phyloP scores from a whole-genome alignment of 2,888 invertebrate genomes.

The Cabera pusaria region DNA sequence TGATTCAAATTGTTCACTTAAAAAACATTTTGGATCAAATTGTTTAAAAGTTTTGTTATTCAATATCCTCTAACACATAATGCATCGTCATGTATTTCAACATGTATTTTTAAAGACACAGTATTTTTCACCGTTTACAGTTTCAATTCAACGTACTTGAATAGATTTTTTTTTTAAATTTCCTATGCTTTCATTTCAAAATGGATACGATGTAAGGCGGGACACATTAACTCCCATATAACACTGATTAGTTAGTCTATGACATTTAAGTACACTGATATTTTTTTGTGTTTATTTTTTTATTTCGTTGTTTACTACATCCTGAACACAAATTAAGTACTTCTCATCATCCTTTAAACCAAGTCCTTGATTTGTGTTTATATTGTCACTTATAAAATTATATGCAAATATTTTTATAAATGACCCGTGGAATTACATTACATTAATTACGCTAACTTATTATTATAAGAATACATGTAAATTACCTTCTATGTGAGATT shows the following conservation, averaged over 20 bases:
- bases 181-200: constrained; percentile 42
- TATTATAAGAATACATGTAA: constrained; percentile 55
- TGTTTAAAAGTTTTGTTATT: too few relatives aligned
- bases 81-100: too few relatives aligned
- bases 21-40: too few relatives aligned
- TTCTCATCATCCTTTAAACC: constrained; percentile 4
- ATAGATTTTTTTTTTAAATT: constrained; percentile 12
- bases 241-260: constrained; percentile 73
- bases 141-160: too few relatives aligned
- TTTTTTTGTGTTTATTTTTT: constrained; percentile 73
- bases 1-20: constrained; percentile 23
- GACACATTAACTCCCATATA: constrained; percentile 45
- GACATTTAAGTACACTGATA: constrained; percentile 68
- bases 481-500: constrained; percentile 64
- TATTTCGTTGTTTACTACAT: constrained; percentile 78
- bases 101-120: too few relatives aligned
- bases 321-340: constrained; percentile 53
- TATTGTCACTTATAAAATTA: constrained; percentile 53
- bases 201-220: constrained; percentile 66
- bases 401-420: constrained; percentile 38
- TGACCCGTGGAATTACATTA: constrained; percentile 67
- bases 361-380: constrained; percentile 48
- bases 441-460: constrained; percentile 78
- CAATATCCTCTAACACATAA: too few relatives aligned
- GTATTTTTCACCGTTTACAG: too few relatives aligned